phyloP scores from a whole-genome alignment of 1,140 invertebrate species.

The Neotoxoptera formosana region DNA sequence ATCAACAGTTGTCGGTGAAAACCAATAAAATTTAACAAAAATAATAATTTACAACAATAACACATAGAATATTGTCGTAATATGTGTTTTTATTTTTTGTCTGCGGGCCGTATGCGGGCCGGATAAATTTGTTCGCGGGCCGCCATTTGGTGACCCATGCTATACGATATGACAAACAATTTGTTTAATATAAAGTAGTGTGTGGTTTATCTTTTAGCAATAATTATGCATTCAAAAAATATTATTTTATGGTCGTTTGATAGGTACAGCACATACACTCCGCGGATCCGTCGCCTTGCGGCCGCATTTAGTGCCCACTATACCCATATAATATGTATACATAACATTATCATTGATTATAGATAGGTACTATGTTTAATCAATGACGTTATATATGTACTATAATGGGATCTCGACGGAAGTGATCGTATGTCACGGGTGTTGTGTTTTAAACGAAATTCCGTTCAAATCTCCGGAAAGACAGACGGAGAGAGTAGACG shows the following conservation, averaged over 20 bases:
- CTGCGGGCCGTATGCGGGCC: no score
- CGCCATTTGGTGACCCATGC: no score
- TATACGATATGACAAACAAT: no score
- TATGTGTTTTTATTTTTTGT: no score
- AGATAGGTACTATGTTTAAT: no score
- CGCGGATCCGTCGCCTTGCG: no score
- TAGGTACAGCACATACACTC: neutral
- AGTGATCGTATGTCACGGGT: neutral
- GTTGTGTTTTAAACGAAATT: conserved; percentile 17
- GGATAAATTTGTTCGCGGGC: no score
- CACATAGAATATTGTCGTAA: no score
- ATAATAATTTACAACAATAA: no score
- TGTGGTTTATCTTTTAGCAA: neutral
- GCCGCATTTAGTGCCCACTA: neutral
- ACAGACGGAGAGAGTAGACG: neutral
- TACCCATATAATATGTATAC: neutral
- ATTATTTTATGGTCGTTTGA: neutral
- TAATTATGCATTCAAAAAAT: neutral
- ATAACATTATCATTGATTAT: neutral
- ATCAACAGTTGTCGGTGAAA: no score
- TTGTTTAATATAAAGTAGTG: neutral
- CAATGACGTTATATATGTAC: no score
- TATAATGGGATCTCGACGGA: neutral
- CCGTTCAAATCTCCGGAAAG: conserved; percentile 17
- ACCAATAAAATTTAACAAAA: no score